These are phyloP conservation scores for Apodemia hepburni DNA, from an alignment of 2,888 invertebrate genomes.

Conservation along the genomic window DNA sequence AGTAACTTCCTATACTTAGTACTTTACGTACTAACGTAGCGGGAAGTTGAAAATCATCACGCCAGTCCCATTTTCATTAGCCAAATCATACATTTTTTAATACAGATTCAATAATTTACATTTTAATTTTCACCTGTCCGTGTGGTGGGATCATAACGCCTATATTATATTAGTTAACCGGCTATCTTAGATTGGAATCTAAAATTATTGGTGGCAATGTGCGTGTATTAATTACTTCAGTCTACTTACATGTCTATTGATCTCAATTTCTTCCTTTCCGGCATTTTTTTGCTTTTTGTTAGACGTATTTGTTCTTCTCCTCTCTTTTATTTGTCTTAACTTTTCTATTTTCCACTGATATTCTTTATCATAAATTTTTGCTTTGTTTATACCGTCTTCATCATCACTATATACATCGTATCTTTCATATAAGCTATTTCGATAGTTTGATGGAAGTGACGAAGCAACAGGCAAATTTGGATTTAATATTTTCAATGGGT, in stretches of 20 bases:
- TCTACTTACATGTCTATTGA: slow-evolving; percentile 77
- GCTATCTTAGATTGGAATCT: too few species aligned
- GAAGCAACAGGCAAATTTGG: slow-evolving; percentile 53
- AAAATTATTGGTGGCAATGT: too few species aligned
- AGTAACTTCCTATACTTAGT: too few species aligned
- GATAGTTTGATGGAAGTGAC: slow-evolving; percentile 38
- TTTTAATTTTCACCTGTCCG: too few species aligned
- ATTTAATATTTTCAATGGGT: slow-evolving; percentile 71
- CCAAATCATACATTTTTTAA: too few species aligned
- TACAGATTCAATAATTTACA: too few species aligned
- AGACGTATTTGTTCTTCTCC: slow-evolving; percentile 48
- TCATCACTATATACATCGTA: slow-evolving; percentile 47
- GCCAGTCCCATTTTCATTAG: too few species aligned
- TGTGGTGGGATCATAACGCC: too few species aligned
- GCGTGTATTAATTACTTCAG: too few species aligned
- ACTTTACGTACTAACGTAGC: too few species aligned
- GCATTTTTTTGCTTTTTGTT: slow-evolving; percentile 50
- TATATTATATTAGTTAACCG: too few species aligned
- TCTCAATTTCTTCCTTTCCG: slow-evolving; percentile 63
- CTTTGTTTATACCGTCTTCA: slow-evolving; percentile 65
- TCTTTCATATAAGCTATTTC: slow-evolving; percentile 46
- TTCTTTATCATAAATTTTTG: slow-evolving; percentile 72
- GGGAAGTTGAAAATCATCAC: too few species aligned
- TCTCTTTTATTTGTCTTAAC: slow-evolving; percentile 58
- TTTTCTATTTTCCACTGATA: slow-evolving; percentile 60